Base-by-base conservation (phyloP, 2,113 vertebrate species). In the Alethe castanea region DNA sequence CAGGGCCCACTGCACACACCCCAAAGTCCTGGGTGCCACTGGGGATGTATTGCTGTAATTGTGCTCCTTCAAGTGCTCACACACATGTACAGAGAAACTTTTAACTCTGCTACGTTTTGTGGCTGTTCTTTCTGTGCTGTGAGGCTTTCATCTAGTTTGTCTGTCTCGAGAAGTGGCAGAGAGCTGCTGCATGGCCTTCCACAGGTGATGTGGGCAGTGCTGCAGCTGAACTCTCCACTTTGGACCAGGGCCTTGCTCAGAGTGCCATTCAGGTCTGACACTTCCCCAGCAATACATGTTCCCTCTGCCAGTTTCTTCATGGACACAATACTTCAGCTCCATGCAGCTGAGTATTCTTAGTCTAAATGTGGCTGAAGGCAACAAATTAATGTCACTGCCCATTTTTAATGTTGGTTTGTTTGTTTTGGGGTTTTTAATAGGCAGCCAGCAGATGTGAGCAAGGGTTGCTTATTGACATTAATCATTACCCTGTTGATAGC, bases 401-500 rank as follows among this genome's bases (percentile, higher is more conserved):
- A 71, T 70, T 64, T 70, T 82, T 48, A 80, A 77, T 88, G 73
- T 45, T 70, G 73, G 54, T 86, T 78, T 86, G 73, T 47, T 69
- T 92, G 72, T 86, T 91, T 82, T 87, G 54, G 33, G 5, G 50
- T 72, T 91, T 81, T 88, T 85, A 57, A 62, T 60, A 91, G 83
- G 35, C 74, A 92, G 90, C 31, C 72, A 95, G 48, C 66, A 92
- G 84, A 81, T 97, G 94, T 96, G 89, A 83, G 40, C 77, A 84
- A 86, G 82, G 47, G 23, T 71, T 94, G 52, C 70, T 96, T 95
- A 54, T 84, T 81, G 50, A 90, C 96, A 96, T 95, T 70, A 95
- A 73, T 94, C 95, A 93, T 61, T 54, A 76, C 42, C 29, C 60
- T 92, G 93, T 89, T 95, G 96, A 96, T 94, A 97, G 88, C 79